Conservation (phyloP, 1,140 invertebrate genomes). For the Pentalonia nigronervosa region DNA sequence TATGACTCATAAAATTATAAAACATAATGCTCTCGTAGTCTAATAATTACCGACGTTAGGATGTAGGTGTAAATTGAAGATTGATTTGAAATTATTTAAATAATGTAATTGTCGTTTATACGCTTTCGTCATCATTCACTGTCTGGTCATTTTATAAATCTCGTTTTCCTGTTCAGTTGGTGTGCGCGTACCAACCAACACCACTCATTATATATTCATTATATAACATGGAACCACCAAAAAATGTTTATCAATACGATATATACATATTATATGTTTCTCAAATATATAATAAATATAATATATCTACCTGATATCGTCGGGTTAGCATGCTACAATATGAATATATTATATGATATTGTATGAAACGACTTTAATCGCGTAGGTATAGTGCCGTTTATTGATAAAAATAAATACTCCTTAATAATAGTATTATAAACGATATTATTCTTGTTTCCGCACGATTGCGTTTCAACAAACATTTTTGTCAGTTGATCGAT, state of each 20-base stretch:
- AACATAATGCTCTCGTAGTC: no score
- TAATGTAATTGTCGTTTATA: no score
- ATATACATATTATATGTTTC: not conserved
- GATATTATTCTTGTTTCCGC: not conserved
- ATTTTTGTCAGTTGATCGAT: slow-evolving; percentile 1
- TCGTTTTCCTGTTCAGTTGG: not conserved
- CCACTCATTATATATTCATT: not conserved
- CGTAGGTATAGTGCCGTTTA: not conserved
- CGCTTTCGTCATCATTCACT: not conserved
- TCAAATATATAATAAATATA: no score
- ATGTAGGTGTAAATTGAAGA: no score
- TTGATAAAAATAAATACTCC: slow-evolving; percentile 19
- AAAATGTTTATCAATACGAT: no score
- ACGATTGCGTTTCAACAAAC: slow-evolving; percentile 14
- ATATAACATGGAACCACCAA: no score
- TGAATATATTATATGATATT: not conserved
- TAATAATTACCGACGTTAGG: no score
- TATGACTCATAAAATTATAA: no score
- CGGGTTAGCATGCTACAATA: not conserved
- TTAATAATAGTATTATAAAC: slow-evolving; percentile 14
- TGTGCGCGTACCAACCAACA: not conserved
- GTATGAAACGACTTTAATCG: not conserved
- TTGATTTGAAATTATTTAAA: no score
- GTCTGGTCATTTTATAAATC: not conserved
- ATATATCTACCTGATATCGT: not conserved